These are phyloP conservation scores for Lagorchestes hirsutus DNA, from an alignment of 2,797 vertebrate genomes.

Conservation along the genomic window DNA sequence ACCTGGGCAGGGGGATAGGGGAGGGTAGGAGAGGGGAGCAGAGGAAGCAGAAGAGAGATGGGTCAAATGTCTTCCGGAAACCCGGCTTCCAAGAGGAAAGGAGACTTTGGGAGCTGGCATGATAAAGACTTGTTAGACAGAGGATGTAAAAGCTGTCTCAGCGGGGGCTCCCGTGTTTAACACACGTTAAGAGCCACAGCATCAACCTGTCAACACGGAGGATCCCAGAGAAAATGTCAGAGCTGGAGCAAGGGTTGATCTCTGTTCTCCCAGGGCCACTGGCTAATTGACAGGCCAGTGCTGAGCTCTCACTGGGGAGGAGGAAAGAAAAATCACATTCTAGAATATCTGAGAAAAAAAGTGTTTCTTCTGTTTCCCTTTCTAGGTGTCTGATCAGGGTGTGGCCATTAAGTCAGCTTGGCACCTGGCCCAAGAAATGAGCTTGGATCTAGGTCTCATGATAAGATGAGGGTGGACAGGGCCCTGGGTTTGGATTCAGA, in stretches of 20 bases:
- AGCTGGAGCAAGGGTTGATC: neutral
- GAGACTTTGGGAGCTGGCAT: neutral
- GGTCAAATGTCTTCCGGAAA: neutral
- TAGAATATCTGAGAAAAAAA: neutral
- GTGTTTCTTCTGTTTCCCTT: neutral
- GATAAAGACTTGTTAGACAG: neutral
- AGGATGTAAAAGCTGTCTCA: conserved; percentile 9
- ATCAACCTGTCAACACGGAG: conserved; percentile 41
- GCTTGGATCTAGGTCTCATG: neutral
- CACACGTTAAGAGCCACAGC: neutral
- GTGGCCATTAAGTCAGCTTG: neutral
- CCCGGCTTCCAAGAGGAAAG: neutral
- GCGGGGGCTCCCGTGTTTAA: conserved; percentile 11
- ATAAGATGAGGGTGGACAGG: neutral
- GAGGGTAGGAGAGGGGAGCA: neutral
- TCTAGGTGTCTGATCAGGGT: neutral
- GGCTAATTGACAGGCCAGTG: neutral
- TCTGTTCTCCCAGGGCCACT: neutral
- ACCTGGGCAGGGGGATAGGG: neutral
- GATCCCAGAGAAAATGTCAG: conserved; percentile 22
- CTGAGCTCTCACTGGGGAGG: neutral
- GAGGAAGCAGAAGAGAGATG: neutral
- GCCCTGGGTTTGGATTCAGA: neutral
- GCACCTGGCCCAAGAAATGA: neutral
- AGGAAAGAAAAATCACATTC: neutral